Evolutionary conservation across 2,113 vertebrate species (phyloP).

Genomic region (Psittacula cyanocephala): DNA sequence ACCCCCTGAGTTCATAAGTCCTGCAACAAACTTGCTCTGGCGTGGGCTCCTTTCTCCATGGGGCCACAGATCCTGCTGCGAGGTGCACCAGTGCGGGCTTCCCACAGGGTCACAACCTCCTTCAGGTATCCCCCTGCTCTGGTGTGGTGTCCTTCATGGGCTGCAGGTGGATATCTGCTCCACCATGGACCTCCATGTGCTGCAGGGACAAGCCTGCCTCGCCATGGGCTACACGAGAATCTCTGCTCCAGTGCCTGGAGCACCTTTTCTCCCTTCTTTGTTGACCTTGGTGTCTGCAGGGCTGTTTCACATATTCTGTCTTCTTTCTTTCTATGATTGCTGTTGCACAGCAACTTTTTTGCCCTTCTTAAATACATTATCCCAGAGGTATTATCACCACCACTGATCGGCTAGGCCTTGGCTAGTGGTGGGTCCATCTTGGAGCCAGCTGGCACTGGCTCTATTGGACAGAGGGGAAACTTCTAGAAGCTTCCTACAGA

Average conservation of each 20-base stretch:
- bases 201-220: neutral
- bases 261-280: neutral
- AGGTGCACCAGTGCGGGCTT: neutral
- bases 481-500: neutral
- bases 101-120: neutral
- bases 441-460: neutral
- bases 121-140: neutral
- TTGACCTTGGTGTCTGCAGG: neutral
- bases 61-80: neutral
- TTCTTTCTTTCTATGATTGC: neutral
- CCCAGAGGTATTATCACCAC: neutral
- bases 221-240: neutral
- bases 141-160: rapidly evolving
- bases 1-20: neutral
- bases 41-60: neutral
- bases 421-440: rapidly evolving
- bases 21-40: neutral
- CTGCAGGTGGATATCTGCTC: neutral
- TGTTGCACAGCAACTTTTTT: neutral
- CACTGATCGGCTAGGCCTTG: neutral
- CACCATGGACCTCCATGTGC: too few relatives aligned
- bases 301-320: neutral
- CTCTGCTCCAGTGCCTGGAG: neutral
- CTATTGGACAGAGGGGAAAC: neutral
- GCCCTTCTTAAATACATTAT: neutral